Percentiles rank a stretch among this genome's conserved stretches.
Evolutionary conservation across 1,140 invertebrate species (phyloP).

Genomic region (Dryas iulia): DNA sequence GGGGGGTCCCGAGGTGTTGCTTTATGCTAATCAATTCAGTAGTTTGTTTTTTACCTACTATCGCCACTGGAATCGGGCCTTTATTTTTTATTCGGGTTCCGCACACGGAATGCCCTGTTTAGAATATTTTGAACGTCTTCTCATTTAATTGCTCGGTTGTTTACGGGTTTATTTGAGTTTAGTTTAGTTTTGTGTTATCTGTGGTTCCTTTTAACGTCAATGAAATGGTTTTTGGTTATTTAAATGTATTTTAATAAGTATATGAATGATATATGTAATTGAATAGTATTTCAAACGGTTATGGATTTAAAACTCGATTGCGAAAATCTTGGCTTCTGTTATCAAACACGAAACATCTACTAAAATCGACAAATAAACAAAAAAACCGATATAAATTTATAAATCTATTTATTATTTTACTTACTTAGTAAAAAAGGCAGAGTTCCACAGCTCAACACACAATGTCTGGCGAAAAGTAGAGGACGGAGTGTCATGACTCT

Average conservation of each 20-base stretch:
- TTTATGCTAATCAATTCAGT: constrained; percentile 76
- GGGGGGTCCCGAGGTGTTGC: constrained; percentile 68
- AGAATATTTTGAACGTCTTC: constrained; percentile 15
- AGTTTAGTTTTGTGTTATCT: background rate
- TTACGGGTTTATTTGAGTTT: background rate
- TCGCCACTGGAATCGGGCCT: constrained; percentile 51
- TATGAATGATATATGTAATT: background rate
- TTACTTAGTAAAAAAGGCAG: too few relatives aligned
- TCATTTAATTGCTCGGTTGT: constrained; percentile 1
- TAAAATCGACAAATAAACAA: too few relatives aligned
- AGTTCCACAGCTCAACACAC: too few relatives aligned
- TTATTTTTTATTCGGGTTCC: constrained; percentile 56
- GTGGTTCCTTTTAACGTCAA: background rate
- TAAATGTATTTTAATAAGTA: background rate
- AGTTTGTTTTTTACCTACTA: constrained; percentile 71
- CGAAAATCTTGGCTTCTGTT: too few relatives aligned
- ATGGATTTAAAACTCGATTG: too few relatives aligned
- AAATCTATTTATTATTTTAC: too few relatives aligned
- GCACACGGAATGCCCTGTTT: constrained; percentile 4
- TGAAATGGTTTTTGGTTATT: background rate
- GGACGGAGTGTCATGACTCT: too few relatives aligned
- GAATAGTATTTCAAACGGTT: too few relatives aligned
- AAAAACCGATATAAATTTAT: too few relatives aligned
- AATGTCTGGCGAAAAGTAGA: too few relatives aligned
- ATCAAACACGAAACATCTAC: too few relatives aligned